These are phyloP conservation scores for Gari tellinella DNA, from an alignment of 2,888 invertebrate genomes.

Conservation along the genomic window DNA sequence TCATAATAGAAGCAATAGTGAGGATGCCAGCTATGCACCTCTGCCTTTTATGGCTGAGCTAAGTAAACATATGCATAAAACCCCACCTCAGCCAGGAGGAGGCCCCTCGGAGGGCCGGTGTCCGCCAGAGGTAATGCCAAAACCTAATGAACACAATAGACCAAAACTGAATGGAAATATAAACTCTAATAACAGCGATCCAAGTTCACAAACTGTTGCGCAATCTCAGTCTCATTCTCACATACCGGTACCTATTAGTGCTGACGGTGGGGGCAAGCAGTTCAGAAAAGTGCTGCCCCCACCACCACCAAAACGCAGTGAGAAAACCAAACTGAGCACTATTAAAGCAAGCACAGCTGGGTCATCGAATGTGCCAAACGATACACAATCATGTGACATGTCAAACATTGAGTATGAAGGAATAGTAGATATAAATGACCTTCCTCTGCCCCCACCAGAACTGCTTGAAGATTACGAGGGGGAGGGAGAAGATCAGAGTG, in stretches of 20 bases:
- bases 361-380: constrained; percentile 55
- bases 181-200: constrained; percentile 10
- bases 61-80: constrained; percentile 57
- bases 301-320: constrained; percentile 78
- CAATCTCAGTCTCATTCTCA: constrained; percentile 20
- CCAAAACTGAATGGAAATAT: constrained; percentile 36
- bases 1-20: constrained; percentile 32
- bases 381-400: constrained; percentile 54
- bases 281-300: constrained; percentile 64
- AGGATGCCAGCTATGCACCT: constrained; percentile 63
- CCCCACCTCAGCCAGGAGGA: constrained; percentile 16
- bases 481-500: constrained; percentile 33
- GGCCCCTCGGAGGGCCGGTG: constrained; percentile 24
- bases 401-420: constrained; percentile 76
- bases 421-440: constrained; percentile 78
- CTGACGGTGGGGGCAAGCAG: background rate
- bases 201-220: no score
- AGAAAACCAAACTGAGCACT: constrained; percentile 72
- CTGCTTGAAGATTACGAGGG: constrained; percentile 67
- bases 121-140: constrained; percentile 65
- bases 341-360: constrained; percentile 45
- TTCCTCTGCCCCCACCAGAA: constrained; percentile 82
- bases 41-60: constrained; percentile 76
- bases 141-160: constrained; percentile 57
- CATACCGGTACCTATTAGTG: background rate